These are phyloP conservation scores for Dicyrtomina minuta DNA, from an alignment of 2,888 invertebrate genomes.

Conservation along the genomic window DNA sequence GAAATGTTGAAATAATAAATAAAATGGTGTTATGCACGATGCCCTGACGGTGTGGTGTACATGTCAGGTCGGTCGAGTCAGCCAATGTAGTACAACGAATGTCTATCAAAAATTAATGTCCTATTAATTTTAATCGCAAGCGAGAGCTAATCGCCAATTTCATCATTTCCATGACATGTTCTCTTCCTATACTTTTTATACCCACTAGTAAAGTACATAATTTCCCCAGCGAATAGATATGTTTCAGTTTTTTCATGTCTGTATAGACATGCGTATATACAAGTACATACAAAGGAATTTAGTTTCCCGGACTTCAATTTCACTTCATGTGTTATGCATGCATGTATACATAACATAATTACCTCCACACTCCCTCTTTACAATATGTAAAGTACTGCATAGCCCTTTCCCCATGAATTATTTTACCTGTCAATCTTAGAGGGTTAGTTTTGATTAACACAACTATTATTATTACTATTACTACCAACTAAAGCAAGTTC, in stretches of 20 bases:
- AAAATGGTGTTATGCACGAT: not conserved
- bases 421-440: constrained; percentile 5
- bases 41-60: not conserved
- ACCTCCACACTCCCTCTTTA: too few relatives aligned
- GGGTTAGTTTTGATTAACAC: not conserved
- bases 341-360: too few relatives aligned
- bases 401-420: not conserved
- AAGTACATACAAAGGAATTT: not conserved
- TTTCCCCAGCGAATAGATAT: too few relatives aligned
- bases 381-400: too few relatives aligned
- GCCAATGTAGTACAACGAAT: not conserved
- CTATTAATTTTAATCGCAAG: constrained; percentile 19
- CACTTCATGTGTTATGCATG: not conserved
- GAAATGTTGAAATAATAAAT: not conserved
- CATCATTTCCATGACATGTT: constrained; percentile 15
- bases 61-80: not conserved
- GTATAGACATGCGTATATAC: too few relatives aligned
- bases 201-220: constrained; percentile 6
- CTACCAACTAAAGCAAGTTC: too few relatives aligned
- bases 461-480: too few relatives aligned
- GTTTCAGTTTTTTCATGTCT: not conserved
- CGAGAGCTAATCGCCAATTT: constrained; percentile 16
- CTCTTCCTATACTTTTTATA: not conserved
- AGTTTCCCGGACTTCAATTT: constrained; percentile 7
- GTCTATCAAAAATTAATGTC: constrained; percentile 19